Evolutionary conservation across 2,888 invertebrate species (phyloP).

Genomic region (Linyphia triangularis): DNA sequence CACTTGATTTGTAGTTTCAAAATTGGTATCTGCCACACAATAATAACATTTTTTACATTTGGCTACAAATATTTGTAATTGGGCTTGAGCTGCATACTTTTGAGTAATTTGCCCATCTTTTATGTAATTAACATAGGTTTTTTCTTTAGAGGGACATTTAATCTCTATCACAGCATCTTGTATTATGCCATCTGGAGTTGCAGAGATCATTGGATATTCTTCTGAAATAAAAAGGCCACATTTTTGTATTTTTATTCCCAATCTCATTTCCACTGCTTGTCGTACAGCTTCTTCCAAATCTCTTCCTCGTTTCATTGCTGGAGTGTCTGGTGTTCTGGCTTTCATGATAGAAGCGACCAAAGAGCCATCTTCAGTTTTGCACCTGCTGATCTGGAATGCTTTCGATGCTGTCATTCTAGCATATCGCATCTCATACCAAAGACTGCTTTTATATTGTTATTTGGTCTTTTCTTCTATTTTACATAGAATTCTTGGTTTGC

Average conservation of each 20-base stretch:
- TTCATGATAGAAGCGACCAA: background rate
- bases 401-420: background rate
- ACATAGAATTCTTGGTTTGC: background rate
- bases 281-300: background rate
- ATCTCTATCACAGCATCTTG: background rate
- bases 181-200: background rate
- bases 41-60: too few species aligned
- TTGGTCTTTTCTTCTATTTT: too few species aligned
- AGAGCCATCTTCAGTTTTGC: background rate
- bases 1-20: too few species aligned
- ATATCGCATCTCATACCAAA: background rate
- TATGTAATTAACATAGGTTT: background rate
- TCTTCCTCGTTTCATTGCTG: background rate
- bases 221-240: background rate
- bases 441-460: background rate
- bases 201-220: background rate
- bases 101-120: background rate
- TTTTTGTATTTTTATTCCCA: background rate
- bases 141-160: background rate
- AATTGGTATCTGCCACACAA: too few species aligned
- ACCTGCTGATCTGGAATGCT: background rate
- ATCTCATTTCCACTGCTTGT: background rate
- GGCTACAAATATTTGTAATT: too few species aligned
- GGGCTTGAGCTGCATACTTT: too few species aligned
- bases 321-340: background rate